phyloP scores from a whole-genome alignment of 23 tunicate species.

The Aplidium turbinatum region DNA sequence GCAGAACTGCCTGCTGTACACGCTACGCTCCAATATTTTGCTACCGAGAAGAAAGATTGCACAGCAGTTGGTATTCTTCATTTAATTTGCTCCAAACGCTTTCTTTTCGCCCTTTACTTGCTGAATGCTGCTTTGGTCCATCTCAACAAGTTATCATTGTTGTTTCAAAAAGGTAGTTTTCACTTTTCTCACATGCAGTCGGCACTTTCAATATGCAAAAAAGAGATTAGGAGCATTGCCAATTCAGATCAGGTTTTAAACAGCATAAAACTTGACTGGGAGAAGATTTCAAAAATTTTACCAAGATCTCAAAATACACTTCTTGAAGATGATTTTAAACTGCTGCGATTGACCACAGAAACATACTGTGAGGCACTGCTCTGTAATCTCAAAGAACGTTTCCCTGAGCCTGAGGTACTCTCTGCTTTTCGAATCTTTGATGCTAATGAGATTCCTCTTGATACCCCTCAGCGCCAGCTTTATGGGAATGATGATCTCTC shows the following conservation, averaged over 20 bases:
- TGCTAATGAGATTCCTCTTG: slow-evolving; percentile 22
- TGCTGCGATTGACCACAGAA: slow-evolving; percentile 11
- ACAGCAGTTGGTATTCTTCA: slow-evolving; percentile 15
- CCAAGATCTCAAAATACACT: slow-evolving; percentile 22
- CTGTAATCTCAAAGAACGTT: slow-evolving; percentile 11
- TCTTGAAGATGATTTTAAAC: slow-evolving; percentile 13
- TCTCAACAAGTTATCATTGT: slow-evolving; percentile 34
- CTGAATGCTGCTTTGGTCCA: slow-evolving; percentile 42
- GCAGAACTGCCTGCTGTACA: slow-evolving; percentile 17
- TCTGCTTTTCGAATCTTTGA: slow-evolving; percentile 18
- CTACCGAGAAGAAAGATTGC: slow-evolving; percentile 31
- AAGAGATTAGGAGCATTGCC: slow-evolving; percentile 13
- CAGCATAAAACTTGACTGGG: slow-evolving; percentile 22
- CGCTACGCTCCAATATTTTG: slow-evolving; percentile 29
- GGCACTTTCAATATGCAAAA: slow-evolving; percentile 15
- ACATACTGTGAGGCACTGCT: slow-evolving; percentile 20
- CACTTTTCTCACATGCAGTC: slow-evolving; percentile 33
- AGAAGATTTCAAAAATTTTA: slow-evolving; percentile 18
- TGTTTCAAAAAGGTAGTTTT: slow-evolving; percentile 35
- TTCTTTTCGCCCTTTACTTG: slow-evolving; percentile 29
- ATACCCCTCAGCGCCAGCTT: slow-evolving; percentile 10
- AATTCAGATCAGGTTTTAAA: slow-evolving; percentile 26
- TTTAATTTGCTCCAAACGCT: slow-evolving; percentile 31
- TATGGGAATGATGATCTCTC: slow-evolving; percentile 5
- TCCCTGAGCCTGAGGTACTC: slow-evolving; percentile 14